A percentile compares a stretch with the other conserved stretches of the same genome.
Evolutionary conservation across 2,888 invertebrate genomes (phyloP).

Genomic region (Cantharis rufa): DNA sequence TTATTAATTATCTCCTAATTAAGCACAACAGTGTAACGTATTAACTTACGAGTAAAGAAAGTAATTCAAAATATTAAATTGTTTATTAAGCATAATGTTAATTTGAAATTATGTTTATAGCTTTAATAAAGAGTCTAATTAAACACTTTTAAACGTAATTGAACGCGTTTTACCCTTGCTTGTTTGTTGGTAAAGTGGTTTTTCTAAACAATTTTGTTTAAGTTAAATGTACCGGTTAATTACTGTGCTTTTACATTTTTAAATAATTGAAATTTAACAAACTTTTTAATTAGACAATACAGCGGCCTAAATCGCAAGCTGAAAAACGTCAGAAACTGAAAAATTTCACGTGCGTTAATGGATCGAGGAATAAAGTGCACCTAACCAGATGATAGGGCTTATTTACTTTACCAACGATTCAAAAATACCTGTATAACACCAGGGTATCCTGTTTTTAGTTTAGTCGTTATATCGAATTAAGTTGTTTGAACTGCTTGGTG

Average conservation of each 20-base stretch:
- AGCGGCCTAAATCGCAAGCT: no score
- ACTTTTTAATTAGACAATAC: not conserved
- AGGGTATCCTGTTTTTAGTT: no score
- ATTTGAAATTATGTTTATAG: not conserved
- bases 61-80: not conserved
- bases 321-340: no score
- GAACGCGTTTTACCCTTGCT: not conserved
- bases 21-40: constrained; percentile 12
- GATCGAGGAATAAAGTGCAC: no score
- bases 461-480: no score
- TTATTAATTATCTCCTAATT: constrained; percentile 42
- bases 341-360: no score
- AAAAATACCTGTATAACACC: no score
- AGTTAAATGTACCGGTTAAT: not conserved
- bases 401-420: no score
- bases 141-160: not conserved
- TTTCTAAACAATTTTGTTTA: not conserved
- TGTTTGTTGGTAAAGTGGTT: not conserved
- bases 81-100: not conserved
- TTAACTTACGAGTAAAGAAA: not conserved
- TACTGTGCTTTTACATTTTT: not conserved
- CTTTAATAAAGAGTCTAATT: not conserved
- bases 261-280: not conserved
- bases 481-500: no score
- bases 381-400: no score